Base-by-base conservation (phyloP, 2,113 vertebrate genomes). In the Alethe diademata region DNA sequence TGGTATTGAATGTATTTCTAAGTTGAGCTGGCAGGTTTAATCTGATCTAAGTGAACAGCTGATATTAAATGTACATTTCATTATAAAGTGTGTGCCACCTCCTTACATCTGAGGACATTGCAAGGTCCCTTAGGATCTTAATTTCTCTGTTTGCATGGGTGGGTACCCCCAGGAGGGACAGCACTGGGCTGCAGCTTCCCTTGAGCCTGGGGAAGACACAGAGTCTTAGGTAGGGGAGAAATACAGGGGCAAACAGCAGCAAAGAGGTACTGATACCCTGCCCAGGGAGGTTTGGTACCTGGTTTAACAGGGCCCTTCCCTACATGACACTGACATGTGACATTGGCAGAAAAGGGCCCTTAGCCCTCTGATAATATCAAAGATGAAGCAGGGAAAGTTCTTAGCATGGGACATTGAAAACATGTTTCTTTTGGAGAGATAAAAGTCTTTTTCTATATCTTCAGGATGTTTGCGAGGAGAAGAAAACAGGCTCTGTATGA, bases 261-360 rank as follows among this genome's bases (percentile, higher is more conserved):
- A 72, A 65, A 93, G 24, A 76, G 10, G 17, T 36, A 25, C n/a
- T 19, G 22, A 48, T 65, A 36, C 75, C 24, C 31, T 53, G 36
- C 18, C 38, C 15, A 31, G 38, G 31, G 13, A 56, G 6, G 16
- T 74, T 29, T 85, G 57, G 19, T 48, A 31, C 4, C 9, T 14
- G 7, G 4, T 19, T 76, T 69, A 43, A 56, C 6, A 65, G 51
- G 23, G 16, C 19, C 8, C 26, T 89, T 36, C 22, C 9, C 53
- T 48, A 5, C 2, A 1, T 24, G 12, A 7, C 36, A 31, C 31
- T 6, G 3, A 50, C 19, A 14, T 1, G 3, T 0, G 4, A 35
- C 40, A 60, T 20, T 57, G 56, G 40, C 19, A 72, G 66, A 82
- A 78, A 79, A 75, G 17, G 8, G 2, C 16, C 18, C 18, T 58